These are phyloP conservation scores for Melanotus villosus DNA, from an alignment of 2,888 invertebrate genomes.

Conservation along the genomic window DNA sequence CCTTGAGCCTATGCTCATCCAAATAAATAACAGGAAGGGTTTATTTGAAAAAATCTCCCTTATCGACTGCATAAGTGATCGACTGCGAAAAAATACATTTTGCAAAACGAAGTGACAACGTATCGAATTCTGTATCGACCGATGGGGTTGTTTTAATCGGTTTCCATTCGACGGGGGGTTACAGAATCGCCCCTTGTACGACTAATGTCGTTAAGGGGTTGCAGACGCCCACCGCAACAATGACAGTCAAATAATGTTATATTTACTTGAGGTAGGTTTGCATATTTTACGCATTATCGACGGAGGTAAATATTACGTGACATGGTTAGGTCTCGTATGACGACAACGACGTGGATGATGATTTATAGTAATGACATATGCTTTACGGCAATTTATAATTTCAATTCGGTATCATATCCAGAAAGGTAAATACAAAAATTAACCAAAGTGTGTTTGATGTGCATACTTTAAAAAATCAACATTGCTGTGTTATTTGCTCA, in stretches of 20 bases:
- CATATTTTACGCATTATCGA: conserved; percentile 48
- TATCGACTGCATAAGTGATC: conserved; percentile 50
- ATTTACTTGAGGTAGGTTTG: conserved; percentile 48
- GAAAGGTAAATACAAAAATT: too few species aligned
- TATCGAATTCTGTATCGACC: conserved; percentile 67
- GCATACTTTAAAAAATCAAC: too few species aligned
- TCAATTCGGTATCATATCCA: neutral
- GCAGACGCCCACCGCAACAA: conserved; percentile 66
- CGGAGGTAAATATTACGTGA: conserved; percentile 42
- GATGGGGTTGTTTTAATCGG: conserved; percentile 69
- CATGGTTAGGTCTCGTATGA: conserved; percentile 24
- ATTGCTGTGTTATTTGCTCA: too few species aligned
- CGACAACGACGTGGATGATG: conserved; percentile 30
- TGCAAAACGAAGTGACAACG: conserved; percentile 68
- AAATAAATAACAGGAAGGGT: conserved; percentile 27
- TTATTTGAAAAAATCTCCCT: conserved; percentile 10
- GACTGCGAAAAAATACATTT: conserved; percentile 63
- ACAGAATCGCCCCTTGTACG: conserved; percentile 61
- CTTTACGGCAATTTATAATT: neutral
- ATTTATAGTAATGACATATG: conserved; percentile 31
- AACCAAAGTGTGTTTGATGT: neutral
- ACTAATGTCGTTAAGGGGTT: conserved; percentile 67
- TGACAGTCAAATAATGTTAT: conserved; percentile 50
- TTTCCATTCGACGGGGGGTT: conserved; percentile 63
- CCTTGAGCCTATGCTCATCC: conserved; percentile 45